Evolutionary conservation across 2,797 vertebrate genomes (phyloP).

Genomic region (Pseudochaenichthys georgianus): DNA sequence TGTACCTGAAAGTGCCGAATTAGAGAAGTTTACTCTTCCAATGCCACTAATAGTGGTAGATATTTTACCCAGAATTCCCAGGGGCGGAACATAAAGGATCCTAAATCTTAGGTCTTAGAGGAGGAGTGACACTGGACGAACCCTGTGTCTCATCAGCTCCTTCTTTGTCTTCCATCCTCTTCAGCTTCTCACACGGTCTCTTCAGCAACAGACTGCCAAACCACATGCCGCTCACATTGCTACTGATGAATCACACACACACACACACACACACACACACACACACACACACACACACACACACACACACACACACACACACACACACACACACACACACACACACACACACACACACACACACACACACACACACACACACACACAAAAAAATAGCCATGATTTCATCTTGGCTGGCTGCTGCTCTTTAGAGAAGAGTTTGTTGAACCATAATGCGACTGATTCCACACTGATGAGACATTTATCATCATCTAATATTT

Average conservation of each 20-base stretch:
- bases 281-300: too few species aligned
- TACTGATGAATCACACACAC: not conserved
- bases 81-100: conserved; percentile 85
- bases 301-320: too few species aligned
- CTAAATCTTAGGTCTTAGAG: conserved; percentile 75
- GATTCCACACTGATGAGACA: conserved; percentile 18
- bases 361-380: too few species aligned
- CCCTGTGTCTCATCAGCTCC: conserved; percentile 79
- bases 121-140: conserved; percentile 72
- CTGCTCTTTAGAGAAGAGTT: conserved; percentile 18
- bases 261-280: too few species aligned
- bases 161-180: conserved; percentile 81
- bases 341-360: too few species aligned
- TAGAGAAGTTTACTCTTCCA: conserved; percentile 8
- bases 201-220: conserved; percentile 71
- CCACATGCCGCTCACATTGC: conserved; percentile 49
- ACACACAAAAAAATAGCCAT: conserved; percentile 1
- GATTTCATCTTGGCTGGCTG: conserved; percentile 44
- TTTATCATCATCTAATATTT: conserved; percentile 36
- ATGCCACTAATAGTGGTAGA: not conserved
- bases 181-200: conserved; percentile 83
- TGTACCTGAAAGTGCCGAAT: not conserved
- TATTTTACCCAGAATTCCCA: conserved; percentile 71
- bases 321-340: too few species aligned
- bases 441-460: conserved; percentile 34